Base-by-base conservation (phyloP, 2,888 invertebrate genomes). In the Microplitis deprimator region DNA sequence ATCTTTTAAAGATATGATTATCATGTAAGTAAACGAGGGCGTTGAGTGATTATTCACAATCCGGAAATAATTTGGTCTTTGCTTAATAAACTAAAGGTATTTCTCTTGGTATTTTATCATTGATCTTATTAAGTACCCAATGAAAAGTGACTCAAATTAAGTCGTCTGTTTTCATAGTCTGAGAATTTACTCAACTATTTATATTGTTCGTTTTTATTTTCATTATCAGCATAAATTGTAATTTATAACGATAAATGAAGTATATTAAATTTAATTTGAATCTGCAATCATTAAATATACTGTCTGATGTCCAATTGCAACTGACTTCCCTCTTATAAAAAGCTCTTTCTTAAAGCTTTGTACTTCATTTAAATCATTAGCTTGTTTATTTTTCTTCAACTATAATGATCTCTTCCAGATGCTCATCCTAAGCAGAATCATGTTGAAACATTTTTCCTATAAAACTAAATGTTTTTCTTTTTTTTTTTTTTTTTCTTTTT, bases 291-390 rank as follows among this genome's bases (percentile, higher is more conserved):
- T 64, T 38, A 13, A 50, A 64, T 16, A 65, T 59, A 73, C 79
- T 81, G 79, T 81, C 76, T 77, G 83, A 83, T 82, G 83, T 85
- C 82, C 84, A 83, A 82, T 85, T 85, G 83, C 84, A 84, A 78
- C 82, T n/a, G 64, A 70, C 77, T 81, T 79, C 78, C 72, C 76
- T 76, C 77, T 71, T 50, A 50, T 8, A 13, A 50, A 50, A 50
- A 50, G 50, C 50, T 50, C 50, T 50, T 50, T 50, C 50, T 50
- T 50, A 68, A 59, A 41, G 40, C 41, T 17, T 59, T 61, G 65
- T 67, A 62, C 59, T 59, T 65, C 41, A 20, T 67, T 65, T 67
- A n/a, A 50, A 59, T 67, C 59, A 67, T 62, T 40, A 61, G 17
- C 64, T 41, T 64, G 10, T 40, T 38, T 72, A 62, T 38, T n/a